Conservation (phyloP, 2,113 vertebrate species). For the Actinemys pallida region DNA sequence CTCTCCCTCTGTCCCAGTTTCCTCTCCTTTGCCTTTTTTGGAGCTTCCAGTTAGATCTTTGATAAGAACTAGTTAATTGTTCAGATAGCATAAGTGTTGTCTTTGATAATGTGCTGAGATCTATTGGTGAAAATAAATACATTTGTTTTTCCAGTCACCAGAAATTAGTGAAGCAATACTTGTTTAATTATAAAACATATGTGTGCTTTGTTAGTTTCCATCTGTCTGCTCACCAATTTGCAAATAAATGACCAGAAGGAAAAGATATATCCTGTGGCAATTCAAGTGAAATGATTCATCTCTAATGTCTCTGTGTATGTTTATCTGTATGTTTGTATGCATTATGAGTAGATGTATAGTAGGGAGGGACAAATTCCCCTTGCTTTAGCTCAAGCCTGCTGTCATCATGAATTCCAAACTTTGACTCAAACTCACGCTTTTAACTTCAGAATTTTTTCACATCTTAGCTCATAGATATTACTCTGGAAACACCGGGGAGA, state of each 20-base stretch:
- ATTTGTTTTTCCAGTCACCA: conserved; percentile 70
- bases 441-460: fast-evolving
- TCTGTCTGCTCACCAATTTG: conserved; percentile 64
- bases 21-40: background rate
- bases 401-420: background rate
- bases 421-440: background rate
- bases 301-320: conserved; percentile 47
- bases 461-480: background rate
- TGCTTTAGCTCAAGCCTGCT: background rate
- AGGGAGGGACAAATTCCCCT: background rate
- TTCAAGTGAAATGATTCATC: conserved; percentile 57
- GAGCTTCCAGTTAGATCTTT: conserved; percentile 15
- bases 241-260: conserved; percentile 77
- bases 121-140: conserved; percentile 61
- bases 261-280: conserved; percentile 59
- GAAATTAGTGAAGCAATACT: conserved; percentile 69
- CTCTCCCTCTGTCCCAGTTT: background rate
- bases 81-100: background rate
- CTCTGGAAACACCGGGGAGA: background rate
- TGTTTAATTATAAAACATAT: conserved; percentile 73
- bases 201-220: conserved; percentile 65
- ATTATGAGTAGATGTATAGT: background rate
- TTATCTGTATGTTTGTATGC: background rate
- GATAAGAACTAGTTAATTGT: conserved; percentile 40
- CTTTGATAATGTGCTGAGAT: conserved; percentile 44